Percentiles rank a stretch among this genome's conserved stretches.
Conservation (phyloP, 2,113 vertebrate species). For the Caranx melampygus region DNA sequence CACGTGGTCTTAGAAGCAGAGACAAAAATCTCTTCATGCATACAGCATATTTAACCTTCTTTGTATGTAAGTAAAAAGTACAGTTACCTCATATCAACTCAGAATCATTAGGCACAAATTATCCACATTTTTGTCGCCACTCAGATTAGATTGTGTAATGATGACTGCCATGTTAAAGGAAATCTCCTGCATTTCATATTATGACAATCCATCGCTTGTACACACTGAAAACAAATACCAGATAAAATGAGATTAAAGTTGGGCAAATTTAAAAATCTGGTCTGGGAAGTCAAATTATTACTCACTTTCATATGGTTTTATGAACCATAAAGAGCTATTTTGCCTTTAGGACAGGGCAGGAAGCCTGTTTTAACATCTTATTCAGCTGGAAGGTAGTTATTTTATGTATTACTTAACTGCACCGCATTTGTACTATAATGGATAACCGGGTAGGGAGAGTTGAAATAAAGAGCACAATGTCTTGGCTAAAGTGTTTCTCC, state of each 20-base stretch:
- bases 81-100: conserved; percentile 4
- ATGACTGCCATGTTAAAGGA: conserved; percentile 18
- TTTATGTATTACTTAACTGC: background rate
- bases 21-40: background rate
- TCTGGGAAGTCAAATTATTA: conserved; percentile 43
- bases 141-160: background rate
- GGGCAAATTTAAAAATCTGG: conserved; percentile 22
- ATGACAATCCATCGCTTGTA: background rate
- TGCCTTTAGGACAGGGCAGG: conserved; percentile 1
- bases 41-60: background rate
- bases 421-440: background rate
- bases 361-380: conserved; percentile 19
- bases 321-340: conserved; percentile 21
- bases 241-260: conserved; percentile 12
- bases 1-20: background rate
- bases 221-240: conserved; percentile 4
- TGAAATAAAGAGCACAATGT: conserved; percentile 9
- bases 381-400: background rate
- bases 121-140: background rate
- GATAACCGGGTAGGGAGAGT: background rate
- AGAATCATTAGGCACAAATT: background rate
- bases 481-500: background rate
- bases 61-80: background rate
- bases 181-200: conserved; percentile 1
- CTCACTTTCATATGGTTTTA: conserved; percentile 25